Evolutionary conservation across 2,888 invertebrate species (phyloP).

Genomic region (Meiosimyza platycephala): DNA sequence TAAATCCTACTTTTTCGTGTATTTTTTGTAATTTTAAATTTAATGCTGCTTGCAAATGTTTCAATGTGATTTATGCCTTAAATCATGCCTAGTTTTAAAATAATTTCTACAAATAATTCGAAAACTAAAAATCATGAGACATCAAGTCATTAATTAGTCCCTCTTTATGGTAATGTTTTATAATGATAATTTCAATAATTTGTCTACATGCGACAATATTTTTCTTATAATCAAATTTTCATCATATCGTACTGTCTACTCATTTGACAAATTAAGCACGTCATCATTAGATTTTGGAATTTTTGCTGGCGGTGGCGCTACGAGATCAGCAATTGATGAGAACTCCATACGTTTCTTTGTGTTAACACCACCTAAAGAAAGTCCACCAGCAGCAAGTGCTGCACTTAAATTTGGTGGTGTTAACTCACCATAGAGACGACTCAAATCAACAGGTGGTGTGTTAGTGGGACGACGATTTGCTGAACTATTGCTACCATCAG

Average conservation of each 20-base stretch:
- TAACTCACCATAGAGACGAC: constrained; percentile 62
- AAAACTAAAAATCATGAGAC: no score
- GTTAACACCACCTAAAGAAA: constrained; percentile 41
- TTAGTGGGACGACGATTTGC: constrained; percentile 60
- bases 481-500: constrained; percentile 62
- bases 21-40: no score
- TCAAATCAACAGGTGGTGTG: constrained; percentile 64
- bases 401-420: constrained; percentile 56
- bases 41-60: no score
- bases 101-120: no score
- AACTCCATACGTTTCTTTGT: constrained; percentile 68
- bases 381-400: constrained; percentile 42
- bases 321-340: constrained; percentile 66
- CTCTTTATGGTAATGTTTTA: no score
- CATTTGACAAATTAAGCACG: constrained; percentile 64
- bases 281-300: constrained; percentile 70
- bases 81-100: no score
- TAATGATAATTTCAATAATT: no score
- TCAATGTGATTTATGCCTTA: no score
- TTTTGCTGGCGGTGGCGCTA: constrained; percentile 71
- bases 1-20: no score
- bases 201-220: background rate
- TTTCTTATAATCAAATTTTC: background rate
- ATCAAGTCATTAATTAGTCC: no score
- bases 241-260: constrained; percentile 48